Evolutionary conservation across 1,140 invertebrate species (phyloP).

Genomic region (Tyrophagus putrescentiae): DNA sequence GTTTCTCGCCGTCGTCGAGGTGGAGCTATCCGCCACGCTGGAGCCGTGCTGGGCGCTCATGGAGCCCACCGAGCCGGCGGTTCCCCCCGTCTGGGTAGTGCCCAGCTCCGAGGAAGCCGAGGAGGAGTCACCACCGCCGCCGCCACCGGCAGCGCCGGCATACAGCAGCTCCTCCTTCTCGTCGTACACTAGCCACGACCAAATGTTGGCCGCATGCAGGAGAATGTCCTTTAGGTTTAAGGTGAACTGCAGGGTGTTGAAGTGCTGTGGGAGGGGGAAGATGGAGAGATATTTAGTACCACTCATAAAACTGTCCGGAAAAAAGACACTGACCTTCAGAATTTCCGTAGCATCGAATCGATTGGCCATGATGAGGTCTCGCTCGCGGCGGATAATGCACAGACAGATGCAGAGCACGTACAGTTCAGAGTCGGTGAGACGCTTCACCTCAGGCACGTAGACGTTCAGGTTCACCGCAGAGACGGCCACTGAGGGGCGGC

Average conservation of each 20-base stretch:
- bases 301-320: not conserved
- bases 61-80: too few relatives aligned
- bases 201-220: conserved; percentile 20
- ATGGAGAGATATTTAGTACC: not conserved
- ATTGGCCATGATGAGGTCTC: conserved; percentile 23
- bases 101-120: too few relatives aligned
- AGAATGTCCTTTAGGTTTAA: conserved; percentile 17
- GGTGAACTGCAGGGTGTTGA: conserved; percentile 22
- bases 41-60: too few relatives aligned
- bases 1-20: too few relatives aligned
- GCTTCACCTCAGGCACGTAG: conserved; percentile 7
- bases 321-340: conserved; percentile 20
- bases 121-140: too few relatives aligned
- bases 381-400: conserved; percentile 22
- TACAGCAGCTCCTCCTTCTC: conserved; percentile 19
- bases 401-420: conserved; percentile 21
- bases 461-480: not conserved
- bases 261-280: conserved; percentile 15
- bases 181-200: conserved; percentile 22
- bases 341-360: conserved; percentile 23
- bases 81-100: too few relatives aligned
- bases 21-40: too few relatives aligned
- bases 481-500: too few relatives aligned
- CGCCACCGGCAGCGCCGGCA: too few relatives aligned
- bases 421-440: conserved; percentile 21